Conservation (phyloP, 2,888 invertebrate genomes). For the Cylloceria caligata region DNA sequence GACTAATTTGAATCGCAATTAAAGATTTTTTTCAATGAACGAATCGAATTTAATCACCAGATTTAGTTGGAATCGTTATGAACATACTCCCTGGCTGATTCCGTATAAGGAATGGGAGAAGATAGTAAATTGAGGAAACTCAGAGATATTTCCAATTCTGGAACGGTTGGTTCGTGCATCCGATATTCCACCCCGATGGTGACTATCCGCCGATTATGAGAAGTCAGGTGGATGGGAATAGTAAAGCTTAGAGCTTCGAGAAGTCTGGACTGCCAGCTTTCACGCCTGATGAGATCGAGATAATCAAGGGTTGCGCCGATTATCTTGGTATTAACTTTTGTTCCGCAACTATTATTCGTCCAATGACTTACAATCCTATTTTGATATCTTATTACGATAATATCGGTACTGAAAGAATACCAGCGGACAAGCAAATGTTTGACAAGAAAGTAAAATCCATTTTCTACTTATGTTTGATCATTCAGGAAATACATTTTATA, state of each 20-base stretch:
- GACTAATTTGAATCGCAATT: background rate
- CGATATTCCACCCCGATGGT: constrained; percentile 87
- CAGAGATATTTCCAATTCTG: constrained; percentile 86
- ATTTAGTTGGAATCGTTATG: constrained; percentile 87
- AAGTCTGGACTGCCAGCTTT: constrained; percentile 87
- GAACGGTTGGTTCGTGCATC: constrained; percentile 89
- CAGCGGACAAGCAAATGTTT: constrained; percentile 10
- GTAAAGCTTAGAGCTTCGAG: constrained; percentile 86
- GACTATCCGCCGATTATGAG: constrained; percentile 90
- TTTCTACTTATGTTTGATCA: no score
- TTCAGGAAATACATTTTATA: no score
- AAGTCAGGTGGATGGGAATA: constrained; percentile 86
- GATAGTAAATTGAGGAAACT: constrained; percentile 86
- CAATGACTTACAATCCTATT: background rate
- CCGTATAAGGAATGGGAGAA: constrained; percentile 81
- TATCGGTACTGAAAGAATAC: constrained; percentile 38
- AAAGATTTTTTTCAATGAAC: background rate
- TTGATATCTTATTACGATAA: constrained; percentile 55
- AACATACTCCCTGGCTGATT: constrained; percentile 86
- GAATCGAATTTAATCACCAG: constrained; percentile 74
- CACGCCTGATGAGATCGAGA: constrained; percentile 67
- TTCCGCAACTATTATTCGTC: constrained; percentile 46
- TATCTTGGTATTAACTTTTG: constrained; percentile 75
- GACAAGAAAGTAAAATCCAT: constrained; percentile 33
- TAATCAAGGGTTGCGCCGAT: constrained; percentile 70